A percentile compares a stretch with the other conserved stretches of the same genome.
phyloP scores from a whole-genome alignment of 35 echinoderm and acorn worm species.

The Heliocidaris tuberculata region DNA sequence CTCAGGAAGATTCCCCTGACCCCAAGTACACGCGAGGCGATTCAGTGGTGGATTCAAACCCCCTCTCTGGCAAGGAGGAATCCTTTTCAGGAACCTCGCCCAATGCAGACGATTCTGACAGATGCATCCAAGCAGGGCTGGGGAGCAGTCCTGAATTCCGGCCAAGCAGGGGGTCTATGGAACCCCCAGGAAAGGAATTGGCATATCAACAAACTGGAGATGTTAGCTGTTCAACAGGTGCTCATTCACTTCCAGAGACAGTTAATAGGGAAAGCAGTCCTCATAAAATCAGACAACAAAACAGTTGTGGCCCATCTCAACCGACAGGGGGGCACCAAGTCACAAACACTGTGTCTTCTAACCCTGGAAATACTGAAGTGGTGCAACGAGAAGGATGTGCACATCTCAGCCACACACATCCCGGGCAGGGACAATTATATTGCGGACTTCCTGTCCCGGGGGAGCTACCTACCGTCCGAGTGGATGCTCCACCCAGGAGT shows the following conservation, averaged over 20 bases:
- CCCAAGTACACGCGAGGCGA: not conserved
- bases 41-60: not conserved
- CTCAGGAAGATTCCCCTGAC: not conserved
- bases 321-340: conserved; percentile 42
- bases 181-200: not conserved
- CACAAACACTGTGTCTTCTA: not conserved
- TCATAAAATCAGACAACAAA: conserved; percentile 42
- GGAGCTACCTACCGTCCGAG: not conserved
- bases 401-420: not conserved
- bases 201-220: conserved; percentile 36
- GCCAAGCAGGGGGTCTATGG: conserved; percentile 16
- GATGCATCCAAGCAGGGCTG: not conserved
- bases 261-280: not conserved
- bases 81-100: not conserved
- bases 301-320: conserved; percentile 48
- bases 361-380: conserved; percentile 40
- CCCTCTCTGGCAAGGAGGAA: not conserved
- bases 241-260: not conserved
- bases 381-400: conserved; percentile 33
- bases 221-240: not conserved
- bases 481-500: not conserved
- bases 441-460: conserved; percentile 47
- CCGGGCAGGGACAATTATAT: conserved; percentile 54
- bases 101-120: not conserved
- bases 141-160: not conserved